Base-by-base conservation (phyloP, 2,888 invertebrate genomes). In the Hemithea aestivaria region DNA sequence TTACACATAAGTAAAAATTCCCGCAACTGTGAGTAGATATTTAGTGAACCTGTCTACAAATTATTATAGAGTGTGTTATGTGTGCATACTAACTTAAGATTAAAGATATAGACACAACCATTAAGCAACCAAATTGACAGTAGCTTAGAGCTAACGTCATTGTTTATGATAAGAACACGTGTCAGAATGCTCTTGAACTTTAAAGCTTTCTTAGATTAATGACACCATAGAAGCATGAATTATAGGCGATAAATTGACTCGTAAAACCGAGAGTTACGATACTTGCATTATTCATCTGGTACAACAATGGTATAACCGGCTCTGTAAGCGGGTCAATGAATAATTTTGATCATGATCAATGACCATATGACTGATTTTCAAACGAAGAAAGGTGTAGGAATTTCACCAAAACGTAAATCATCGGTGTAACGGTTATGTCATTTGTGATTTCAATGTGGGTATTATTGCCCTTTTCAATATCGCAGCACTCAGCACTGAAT, bases 281-380 rank as follows among this genome's bases (percentile, higher is more conserved):
- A 58, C 48, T 55, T 73, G 71, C 66, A 75, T 75, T 64, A 73
- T 73, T 73, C 70, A 76, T 68, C 62, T 57, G 58, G 51, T 58
- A 52, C 50, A 54, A 71, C 73, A 75, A 71, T 72, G 64, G 65
- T 52, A 53, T 54, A 35, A 66, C 64, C 55, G 56, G 48, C 48
- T 53, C 49, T 49, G 55, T 48, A 46, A 49, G 55, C 49, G 58
- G 56, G 62, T 62, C 62, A 66, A 59, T 53, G 61, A 63, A 68
- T 70, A 61, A 62, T 66, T 69, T 58, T 51, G 58, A 51, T 40
- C 51, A 43, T 59, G 64, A 63, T 63, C 62, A 65, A 54, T 53
- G 58, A 48, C 53, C 44, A 56, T 35, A 46, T 30, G 42, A 27
- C 16, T 42, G 41, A 33, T 35, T 35, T 44, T 49, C 45, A 40